Evolutionary conservation across 2,797 vertebrate species (phyloP).

Genomic region (Falco novaeseelandiae): DNA sequence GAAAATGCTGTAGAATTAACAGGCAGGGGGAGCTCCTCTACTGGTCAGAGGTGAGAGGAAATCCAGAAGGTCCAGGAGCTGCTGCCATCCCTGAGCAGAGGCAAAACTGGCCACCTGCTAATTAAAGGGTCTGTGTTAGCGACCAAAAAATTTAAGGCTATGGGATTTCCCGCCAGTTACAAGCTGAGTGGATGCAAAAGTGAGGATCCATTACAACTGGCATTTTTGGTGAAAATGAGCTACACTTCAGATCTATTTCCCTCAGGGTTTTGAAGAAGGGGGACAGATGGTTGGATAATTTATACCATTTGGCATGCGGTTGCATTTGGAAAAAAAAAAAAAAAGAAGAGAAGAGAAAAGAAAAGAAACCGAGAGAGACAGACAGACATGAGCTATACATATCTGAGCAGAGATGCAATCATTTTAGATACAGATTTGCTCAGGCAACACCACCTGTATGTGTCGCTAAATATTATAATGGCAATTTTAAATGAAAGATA

Average conservation of each 20-base stretch:
- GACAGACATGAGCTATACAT: conserved; percentile 62
- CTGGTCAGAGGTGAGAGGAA: conserved; percentile 46
- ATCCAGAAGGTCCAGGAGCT: background rate
- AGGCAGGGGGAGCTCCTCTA: conserved; percentile 51
- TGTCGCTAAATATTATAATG: conserved; percentile 41
- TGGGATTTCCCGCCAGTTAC: conserved; percentile 12
- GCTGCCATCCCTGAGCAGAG: background rate
- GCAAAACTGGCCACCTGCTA: background rate
- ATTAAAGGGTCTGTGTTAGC: background rate
- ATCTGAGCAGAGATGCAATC: conserved; percentile 26
- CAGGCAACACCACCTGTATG: conserved; percentile 21
- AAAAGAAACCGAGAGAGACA: conserved; percentile 54
- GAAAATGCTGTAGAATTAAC: background rate
- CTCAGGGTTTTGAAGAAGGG: conserved; percentile 49
- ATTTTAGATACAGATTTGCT: conserved; percentile 29
- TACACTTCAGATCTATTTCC: conserved; percentile 61
- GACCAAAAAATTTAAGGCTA: background rate
- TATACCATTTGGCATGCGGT: conserved; percentile 68
- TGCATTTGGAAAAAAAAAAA: background rate
- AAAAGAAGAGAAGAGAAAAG: background rate
- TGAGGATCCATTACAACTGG: conserved; percentile 50
- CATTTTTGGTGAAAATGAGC: conserved; percentile 58
- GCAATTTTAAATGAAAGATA: background rate
- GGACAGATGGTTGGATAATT: conserved; percentile 71
- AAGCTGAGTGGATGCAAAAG: conserved; percentile 23